A percentile compares a stretch with the other conserved stretches of the same genome.
Evolutionary conservation across 2,888 invertebrate species (phyloP).

Genomic region (Strigamia maritima): DNA sequence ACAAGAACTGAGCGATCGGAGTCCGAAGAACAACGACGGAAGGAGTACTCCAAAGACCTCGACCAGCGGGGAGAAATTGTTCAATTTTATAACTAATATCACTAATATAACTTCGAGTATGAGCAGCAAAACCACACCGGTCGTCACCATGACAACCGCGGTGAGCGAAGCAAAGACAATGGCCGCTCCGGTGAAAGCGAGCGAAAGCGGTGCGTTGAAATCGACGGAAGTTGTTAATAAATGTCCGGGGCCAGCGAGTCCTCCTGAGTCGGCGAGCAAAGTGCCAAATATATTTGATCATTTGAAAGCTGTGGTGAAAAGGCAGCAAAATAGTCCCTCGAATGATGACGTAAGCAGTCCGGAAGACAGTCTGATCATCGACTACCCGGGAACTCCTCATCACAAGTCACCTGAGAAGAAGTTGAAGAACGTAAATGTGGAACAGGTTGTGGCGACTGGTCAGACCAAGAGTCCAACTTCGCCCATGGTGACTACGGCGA

Average conservation of each 20-base stretch:
- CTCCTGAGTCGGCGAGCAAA: neutral
- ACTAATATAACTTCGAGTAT: neutral
- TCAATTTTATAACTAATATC: no score
- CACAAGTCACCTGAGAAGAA: conserved; percentile 41
- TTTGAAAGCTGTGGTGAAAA: neutral
- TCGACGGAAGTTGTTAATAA: neutral
- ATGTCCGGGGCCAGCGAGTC: neutral
- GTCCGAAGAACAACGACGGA: conserved; percentile 40
- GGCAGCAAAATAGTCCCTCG: conserved; percentile 33
- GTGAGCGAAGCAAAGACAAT: neutral
- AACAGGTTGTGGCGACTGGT: neutral
- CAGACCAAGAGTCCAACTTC: conserved; percentile 54
- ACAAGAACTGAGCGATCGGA: conserved; percentile 37
- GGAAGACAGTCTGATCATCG: conserved; percentile 52
- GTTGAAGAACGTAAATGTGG: neutral
- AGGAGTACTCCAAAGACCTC: conserved; percentile 39
- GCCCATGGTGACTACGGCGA: conserved; percentile 50
- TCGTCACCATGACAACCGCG: neutral
- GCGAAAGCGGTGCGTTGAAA: neutral
- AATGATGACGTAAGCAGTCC: conserved; percentile 46
- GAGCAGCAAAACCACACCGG: neutral
- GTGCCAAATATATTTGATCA: no score
- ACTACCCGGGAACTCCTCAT: conserved; percentile 48
- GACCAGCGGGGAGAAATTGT: neutral
- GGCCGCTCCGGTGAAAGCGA: neutral